Evolutionary conservation across 2,888 invertebrate genomes (phyloP).

Genomic region (Microctonus hyperodae): DNA sequence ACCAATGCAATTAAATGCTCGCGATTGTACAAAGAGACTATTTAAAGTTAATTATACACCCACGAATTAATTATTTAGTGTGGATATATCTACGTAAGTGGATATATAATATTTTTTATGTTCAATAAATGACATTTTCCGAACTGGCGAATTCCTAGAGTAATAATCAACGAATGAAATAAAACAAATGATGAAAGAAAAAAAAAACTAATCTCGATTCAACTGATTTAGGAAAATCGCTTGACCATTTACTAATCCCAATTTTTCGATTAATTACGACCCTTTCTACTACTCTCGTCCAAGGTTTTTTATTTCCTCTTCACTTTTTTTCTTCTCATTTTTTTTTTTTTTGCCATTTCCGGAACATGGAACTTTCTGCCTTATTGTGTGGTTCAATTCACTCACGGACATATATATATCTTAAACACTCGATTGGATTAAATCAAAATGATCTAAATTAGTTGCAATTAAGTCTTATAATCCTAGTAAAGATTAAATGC

Average conservation of each 20-base stretch:
- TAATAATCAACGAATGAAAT: not conserved
- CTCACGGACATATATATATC: not conserved
- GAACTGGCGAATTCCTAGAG: not conserved
- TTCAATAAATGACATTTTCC: conserved; percentile 8
- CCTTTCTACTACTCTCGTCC: not conserved
- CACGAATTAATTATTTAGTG: no score
- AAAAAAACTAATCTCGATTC: not conserved
- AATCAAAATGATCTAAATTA: not conserved
- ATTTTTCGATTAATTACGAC: conserved; percentile 2
- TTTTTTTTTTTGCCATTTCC: not conserved
- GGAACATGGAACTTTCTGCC: not conserved
- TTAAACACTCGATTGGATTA: not conserved
- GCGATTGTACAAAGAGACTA: not conserved
- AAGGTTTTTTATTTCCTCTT: not conserved
- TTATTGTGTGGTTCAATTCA: not conserved
- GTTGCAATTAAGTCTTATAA: not conserved
- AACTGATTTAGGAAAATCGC: conserved; percentile 15
- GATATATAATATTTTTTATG: no score
- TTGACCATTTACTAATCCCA: not conserved
- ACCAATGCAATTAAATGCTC: conserved; percentile 7
- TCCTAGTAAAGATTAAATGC: not conserved
- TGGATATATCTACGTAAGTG: no score
- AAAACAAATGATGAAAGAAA: no score
- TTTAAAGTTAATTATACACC: conserved; percentile 9
- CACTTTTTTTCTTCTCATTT: not conserved